These are phyloP conservation scores for Hypanus sabinus DNA, from an alignment of 2,113 vertebrate genomes.

Conservation along the genomic window DNA sequence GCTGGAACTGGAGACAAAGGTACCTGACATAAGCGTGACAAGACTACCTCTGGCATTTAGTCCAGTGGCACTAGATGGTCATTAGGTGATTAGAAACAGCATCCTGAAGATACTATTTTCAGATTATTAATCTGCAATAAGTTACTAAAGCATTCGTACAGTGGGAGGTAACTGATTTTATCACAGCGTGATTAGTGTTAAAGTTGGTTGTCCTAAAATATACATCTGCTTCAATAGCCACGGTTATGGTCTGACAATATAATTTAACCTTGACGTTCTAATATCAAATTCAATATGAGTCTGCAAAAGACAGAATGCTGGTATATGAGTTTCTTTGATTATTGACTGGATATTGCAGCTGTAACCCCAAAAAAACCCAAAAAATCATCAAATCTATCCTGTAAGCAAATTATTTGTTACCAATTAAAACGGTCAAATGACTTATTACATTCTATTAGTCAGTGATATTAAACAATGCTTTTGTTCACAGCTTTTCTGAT, in stretches of 20 bases:
- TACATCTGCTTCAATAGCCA: neutral
- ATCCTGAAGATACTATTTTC: neutral
- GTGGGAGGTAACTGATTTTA: neutral
- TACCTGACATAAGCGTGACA: constrained; percentile 40
- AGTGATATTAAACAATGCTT: too few species aligned
- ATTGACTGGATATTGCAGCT: too few species aligned
- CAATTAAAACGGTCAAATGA: too few species aligned
- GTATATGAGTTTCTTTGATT: too few species aligned
- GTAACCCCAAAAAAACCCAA: too few species aligned
- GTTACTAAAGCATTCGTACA: neutral
- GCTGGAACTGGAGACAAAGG: constrained; percentile 81
- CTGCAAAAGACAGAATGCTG: too few species aligned
- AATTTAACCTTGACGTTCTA: neutral
- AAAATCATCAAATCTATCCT: too few species aligned
- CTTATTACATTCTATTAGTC: too few species aligned
- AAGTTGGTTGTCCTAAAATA: neutral
- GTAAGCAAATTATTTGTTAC: too few species aligned
- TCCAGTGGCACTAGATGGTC: neutral
- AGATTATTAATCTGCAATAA: too few species aligned
- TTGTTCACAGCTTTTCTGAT: too few species aligned
- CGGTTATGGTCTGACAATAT: neutral
- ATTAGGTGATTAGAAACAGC: neutral
- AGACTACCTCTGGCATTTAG: neutral
- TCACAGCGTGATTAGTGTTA: neutral
- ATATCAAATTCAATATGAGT: neutral